phyloP scores from a whole-genome alignment of 2,888 invertebrate species.

The Macrophya alboannulata region DNA sequence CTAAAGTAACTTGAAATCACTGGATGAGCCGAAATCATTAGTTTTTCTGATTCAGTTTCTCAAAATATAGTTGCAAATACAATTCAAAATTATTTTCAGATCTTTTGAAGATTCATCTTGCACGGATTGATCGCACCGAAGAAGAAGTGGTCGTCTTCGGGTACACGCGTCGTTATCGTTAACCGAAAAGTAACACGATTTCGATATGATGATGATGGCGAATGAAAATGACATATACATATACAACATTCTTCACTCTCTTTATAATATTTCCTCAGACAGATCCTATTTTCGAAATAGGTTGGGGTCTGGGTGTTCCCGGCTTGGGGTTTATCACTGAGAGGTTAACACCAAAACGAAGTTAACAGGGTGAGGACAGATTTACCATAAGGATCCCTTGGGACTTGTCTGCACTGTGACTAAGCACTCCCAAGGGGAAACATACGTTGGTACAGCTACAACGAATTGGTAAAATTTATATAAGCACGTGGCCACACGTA shows the following conservation, averaged over 20 bases:
- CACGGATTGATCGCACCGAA: no score
- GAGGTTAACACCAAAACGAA: constrained; percentile 70
- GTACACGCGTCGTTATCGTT: no score
- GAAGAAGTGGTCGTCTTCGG: no score
- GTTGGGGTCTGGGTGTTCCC: not conserved
- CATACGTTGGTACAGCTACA: constrained; percentile 67
- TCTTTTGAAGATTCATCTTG: no score
- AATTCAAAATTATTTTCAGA: no score
- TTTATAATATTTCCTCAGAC: not conserved
- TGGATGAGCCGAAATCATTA: not conserved
- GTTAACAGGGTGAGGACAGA: constrained; percentile 76
- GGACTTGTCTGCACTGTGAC: constrained; percentile 74
- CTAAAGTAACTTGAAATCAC: not conserved
- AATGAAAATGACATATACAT: not conserved
- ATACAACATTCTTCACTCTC: not conserved
- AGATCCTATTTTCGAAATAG: constrained; percentile 33
- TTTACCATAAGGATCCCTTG: constrained; percentile 72
- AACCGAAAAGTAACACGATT: not conserved
- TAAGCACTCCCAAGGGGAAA: constrained; percentile 73
- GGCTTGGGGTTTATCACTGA: constrained; percentile 34
- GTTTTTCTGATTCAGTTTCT: no score
- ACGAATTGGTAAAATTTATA: constrained; percentile 76
- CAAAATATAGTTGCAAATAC: no score
- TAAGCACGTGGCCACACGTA: constrained; percentile 44
- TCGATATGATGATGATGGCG: not conserved